Conservation (phyloP, 2,113 vertebrate genomes). For the Tachysurus fulvidraco region DNA sequence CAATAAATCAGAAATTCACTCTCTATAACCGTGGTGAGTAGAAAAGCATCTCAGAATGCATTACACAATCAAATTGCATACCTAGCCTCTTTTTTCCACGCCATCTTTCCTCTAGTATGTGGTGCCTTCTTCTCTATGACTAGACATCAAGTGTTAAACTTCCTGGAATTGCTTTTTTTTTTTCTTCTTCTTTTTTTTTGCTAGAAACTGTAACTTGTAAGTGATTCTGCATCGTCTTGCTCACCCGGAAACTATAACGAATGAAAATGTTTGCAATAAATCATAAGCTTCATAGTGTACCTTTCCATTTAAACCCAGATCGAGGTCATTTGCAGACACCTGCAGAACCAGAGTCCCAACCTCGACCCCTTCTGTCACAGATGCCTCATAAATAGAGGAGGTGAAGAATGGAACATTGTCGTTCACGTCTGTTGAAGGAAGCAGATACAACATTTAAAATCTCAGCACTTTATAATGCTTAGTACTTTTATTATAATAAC, state of each 20-base stretch:
- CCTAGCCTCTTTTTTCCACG: background rate
- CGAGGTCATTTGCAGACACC: constrained; percentile 83
- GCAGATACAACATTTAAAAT: background rate
- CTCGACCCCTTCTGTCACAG: constrained; percentile 78
- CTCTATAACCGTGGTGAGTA: too few species aligned
- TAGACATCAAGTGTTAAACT: background rate
- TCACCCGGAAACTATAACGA: background rate
- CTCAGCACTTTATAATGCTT: background rate
- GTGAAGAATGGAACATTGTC: constrained; percentile 92
- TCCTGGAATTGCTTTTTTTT: background rate
- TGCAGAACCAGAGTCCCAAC: constrained; percentile 80
- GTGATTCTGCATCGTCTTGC: too few species aligned
- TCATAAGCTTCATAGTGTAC: constrained; percentile 57
- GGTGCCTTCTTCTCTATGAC: background rate
- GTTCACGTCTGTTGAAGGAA: constrained; percentile 80
- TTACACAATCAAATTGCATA: background rate
- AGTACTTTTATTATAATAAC: background rate
- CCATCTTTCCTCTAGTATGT: background rate
- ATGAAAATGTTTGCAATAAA: background rate
- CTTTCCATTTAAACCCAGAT: constrained; percentile 84
- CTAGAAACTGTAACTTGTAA: background rate
- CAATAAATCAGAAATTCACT: too few species aligned
- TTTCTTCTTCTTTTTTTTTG: background rate
- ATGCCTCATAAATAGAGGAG: constrained; percentile 86
- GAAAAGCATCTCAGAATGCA: too few species aligned